phyloP scores from a whole-genome alignment of 1,140 invertebrate species.

The Trialeurodes vaporariorum region DNA sequence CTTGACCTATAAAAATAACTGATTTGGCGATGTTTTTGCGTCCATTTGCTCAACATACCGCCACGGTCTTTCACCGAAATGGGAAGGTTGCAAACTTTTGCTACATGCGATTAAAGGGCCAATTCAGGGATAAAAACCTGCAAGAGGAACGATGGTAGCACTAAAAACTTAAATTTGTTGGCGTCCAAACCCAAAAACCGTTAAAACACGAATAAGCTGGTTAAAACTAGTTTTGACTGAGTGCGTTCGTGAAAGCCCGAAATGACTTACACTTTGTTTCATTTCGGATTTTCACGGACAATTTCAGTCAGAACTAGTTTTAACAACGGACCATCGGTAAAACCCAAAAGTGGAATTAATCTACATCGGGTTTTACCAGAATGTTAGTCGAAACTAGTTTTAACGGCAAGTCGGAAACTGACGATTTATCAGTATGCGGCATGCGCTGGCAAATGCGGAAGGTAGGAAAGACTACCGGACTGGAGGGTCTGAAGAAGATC shows the following conservation, averaged over 20 bases:
- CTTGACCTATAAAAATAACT: no score
- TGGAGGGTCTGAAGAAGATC: neutral
- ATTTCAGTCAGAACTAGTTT: neutral
- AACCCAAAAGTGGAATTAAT: neutral
- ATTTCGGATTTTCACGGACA: neutral
- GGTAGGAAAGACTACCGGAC: neutral
- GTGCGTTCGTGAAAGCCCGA: neutral
- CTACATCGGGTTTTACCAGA: neutral
- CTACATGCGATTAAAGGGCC: no score
- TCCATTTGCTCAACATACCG: no score
- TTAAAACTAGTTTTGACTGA: neutral
- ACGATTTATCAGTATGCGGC: neutral
- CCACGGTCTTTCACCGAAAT: no score
- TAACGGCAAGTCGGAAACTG: neutral
- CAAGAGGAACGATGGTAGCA: no score
- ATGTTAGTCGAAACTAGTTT: no score
- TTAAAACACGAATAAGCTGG: neutral
- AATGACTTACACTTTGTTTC: neutral
- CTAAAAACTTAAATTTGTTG: no score
- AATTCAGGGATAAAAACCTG: no score
- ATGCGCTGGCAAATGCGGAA: neutral
- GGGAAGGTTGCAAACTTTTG: no score
- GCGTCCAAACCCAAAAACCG: neutral
- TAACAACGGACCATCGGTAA: neutral
- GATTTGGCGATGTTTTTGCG: no score